These are phyloP conservation scores for Eumaeus atala DNA, from an alignment of 1,140 invertebrate genomes.

Conservation along the genomic window DNA sequence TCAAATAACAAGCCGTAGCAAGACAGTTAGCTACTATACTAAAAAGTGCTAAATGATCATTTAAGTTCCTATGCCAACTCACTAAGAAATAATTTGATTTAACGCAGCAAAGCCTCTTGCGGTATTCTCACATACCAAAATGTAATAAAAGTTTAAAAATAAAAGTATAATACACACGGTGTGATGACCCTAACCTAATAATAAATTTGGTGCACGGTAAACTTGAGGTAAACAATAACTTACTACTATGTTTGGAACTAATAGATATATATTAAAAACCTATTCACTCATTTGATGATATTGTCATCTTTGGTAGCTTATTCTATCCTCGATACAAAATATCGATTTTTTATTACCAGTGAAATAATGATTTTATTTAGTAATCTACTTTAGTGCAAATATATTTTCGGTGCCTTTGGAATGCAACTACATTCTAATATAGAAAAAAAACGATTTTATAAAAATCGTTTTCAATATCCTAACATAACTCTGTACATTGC, in stretches of 20 bases:
- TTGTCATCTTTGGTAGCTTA: constrained; percentile 67
- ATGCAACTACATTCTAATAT: background rate
- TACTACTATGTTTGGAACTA: constrained; percentile 26
- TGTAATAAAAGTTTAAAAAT: constrained; percentile 7
- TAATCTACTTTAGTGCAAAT: constrained; percentile 1
- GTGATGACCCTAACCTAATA: constrained; percentile 13
- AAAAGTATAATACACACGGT: constrained; percentile 3
- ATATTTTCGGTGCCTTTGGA: constrained; percentile 10
- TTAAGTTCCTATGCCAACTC: background rate
- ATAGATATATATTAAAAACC: constrained; percentile 43
- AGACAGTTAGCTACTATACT: too few relatives aligned
- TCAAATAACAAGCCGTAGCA: too few relatives aligned
- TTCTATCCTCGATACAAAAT: constrained; percentile 30
- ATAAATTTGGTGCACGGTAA: constrained; percentile 70
- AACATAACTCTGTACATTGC: background rate
- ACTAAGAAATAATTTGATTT: background rate
- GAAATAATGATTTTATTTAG: constrained; percentile 8
- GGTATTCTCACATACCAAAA: background rate
- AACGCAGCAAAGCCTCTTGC: background rate
- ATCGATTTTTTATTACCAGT: background rate
- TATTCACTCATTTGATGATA: constrained; percentile 64
- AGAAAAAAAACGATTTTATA: constrained; percentile 8
- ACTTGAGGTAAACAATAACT: constrained; percentile 61
- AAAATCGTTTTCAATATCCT: background rate
- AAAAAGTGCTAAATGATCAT: too few relatives aligned